Base-by-base conservation (phyloP, 2,888 invertebrate species). In the Bimastos eiseni region DNA sequence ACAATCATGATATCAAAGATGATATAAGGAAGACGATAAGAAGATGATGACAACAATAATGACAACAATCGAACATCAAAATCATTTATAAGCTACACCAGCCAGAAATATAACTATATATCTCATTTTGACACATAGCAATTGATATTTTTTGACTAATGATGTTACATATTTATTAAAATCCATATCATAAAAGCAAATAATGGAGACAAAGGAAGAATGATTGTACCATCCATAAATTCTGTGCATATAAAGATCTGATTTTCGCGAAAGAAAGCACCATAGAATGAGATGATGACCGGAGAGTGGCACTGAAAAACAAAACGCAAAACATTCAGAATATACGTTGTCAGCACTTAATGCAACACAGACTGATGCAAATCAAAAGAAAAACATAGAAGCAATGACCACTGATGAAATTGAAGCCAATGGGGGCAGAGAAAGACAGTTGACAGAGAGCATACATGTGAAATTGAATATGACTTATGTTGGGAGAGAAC, bases 171-270 rank as follows among this genome's bases (percentile, higher is more conserved):
- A 49, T 24, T 49, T 49, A 49, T 49, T 49, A 49, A 49, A 13
- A 30, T 70, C n/a, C n/a, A 0, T 70, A 70, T 70, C 30, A n/a
- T 70, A 70, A n/a, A 70, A 70, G 70, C 70, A 70, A 70, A 70
- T n/a, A n/a, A 70, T n/a, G n/a, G 70, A n/a, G 11, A 11, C 30
- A 70, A 70, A 70, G 70, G n/a, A 70, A 11, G n/a, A 70, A n/a
- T 15, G 49, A 5, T 37, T 93, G 91, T 93, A 95, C 95, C 95
- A 93, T 95, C 95, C 95, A 95, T 95, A 91, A 92, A 95, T 91
- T 95, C 95, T 91, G 95, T 95, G 92, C 95, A 95, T 44, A 95
- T 94, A 21, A 94, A 95, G 83, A 95, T 95, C 89, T 93, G 92
- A 92, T 94, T 94, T 91, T 95, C 95, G 83, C 93, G 92, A 92